Evolutionary conservation across 2,113 vertebrate species (phyloP).

Genomic region (Datnioides undecimradiatus): DNA sequence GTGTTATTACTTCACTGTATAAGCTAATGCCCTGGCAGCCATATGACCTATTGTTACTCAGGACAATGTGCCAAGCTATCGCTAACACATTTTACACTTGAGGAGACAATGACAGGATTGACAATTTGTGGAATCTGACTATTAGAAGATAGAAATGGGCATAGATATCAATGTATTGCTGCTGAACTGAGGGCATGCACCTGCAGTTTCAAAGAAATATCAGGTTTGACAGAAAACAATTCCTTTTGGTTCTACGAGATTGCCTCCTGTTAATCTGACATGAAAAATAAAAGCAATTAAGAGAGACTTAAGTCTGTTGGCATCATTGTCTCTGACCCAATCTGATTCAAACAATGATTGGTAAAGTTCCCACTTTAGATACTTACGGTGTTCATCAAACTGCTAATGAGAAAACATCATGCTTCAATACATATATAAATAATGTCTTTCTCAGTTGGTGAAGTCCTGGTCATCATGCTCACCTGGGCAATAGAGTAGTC

Average conservation of each 20-base stretch:
- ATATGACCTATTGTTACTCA: conserved; percentile 52
- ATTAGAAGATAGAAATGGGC: background rate
- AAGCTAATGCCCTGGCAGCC: conserved; percentile 49
- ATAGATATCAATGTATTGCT: background rate
- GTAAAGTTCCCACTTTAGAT: background rate
- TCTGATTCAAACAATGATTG: background rate
- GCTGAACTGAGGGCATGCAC: background rate
- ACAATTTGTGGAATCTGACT: conserved; percentile 12
- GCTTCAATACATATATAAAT: background rate
- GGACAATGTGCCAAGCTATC: conserved; percentile 64
- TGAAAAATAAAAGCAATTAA: background rate
- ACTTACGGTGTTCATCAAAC: background rate
- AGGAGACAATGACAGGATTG: conserved; percentile 30
- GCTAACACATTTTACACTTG: conserved; percentile 42
- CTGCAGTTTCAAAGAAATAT: background rate
- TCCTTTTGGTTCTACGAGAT: too few relatives aligned
- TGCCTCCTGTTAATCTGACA: background rate
- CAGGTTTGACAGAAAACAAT: too few relatives aligned
- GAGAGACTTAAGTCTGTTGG: background rate
- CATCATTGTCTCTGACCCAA: background rate
- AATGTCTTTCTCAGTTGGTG: background rate
- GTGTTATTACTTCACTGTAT: conserved; percentile 61
- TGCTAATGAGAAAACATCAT: background rate
- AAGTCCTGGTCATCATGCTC: background rate
- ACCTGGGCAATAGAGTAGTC: conserved; percentile 99